Evolutionary conservation across 2,797 vertebrate genomes (phyloP).

Genomic region (Sebastes oblongus): DNA sequence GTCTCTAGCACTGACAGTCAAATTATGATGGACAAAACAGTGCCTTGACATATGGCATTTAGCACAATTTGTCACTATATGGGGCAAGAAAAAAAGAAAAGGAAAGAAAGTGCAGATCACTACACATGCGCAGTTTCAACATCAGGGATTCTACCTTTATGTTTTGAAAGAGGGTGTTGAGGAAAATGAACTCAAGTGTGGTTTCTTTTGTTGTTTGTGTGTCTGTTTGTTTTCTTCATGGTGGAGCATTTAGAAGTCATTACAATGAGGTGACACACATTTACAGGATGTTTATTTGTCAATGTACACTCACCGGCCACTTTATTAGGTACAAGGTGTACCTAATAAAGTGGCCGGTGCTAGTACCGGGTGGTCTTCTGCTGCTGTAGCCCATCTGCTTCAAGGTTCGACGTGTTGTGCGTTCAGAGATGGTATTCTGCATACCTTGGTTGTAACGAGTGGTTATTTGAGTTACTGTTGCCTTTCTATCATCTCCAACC

Average conservation of each 20-base stretch:
- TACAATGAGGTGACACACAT: background rate
- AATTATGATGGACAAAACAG: slow-evolving; percentile 70
- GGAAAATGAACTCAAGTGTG: background rate
- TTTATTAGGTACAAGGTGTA: no score
- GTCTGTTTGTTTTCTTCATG: background rate
- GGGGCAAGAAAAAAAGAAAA: slow-evolving; percentile 19
- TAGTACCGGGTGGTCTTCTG: no score
- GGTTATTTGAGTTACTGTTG: no score
- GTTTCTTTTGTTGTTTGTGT: background rate
- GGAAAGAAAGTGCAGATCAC: slow-evolving; percentile 14
- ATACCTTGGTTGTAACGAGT: no score
- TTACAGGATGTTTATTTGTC: background rate
- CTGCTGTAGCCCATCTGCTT: no score
- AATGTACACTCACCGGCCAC: background rate
- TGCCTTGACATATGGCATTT: slow-evolving; percentile 66
- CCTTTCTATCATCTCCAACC: no score
- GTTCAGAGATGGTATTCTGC: no score
- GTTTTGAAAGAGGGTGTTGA: background rate
- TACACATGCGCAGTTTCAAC: background rate
- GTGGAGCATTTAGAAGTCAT: background rate
- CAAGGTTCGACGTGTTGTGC: no score
- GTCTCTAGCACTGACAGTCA: slow-evolving; percentile 73
- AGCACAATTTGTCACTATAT: slow-evolving; percentile 53
- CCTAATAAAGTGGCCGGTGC: no score
- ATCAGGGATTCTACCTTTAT: background rate